Evolutionary conservation across 2,888 invertebrate species (phyloP).

Genomic region (Cosmopolites sordidus): DNA sequence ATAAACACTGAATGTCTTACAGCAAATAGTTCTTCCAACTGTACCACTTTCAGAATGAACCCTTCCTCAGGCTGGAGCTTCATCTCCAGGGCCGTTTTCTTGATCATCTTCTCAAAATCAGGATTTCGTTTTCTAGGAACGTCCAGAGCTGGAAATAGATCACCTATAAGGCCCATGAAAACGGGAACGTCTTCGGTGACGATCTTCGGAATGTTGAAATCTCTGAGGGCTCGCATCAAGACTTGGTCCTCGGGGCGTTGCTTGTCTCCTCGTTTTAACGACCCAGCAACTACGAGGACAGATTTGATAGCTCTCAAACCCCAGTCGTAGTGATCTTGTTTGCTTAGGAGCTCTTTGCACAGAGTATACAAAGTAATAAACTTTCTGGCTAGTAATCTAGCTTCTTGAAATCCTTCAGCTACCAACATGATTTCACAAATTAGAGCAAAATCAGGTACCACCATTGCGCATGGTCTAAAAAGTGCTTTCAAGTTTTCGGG

Average conservation of each 20-base stretch:
- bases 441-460: constrained; percentile 92
- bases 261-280: constrained; percentile 76
- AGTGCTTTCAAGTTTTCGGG: constrained; percentile 76
- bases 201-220: constrained; percentile 93
- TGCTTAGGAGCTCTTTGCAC: constrained; percentile 85
- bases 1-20: constrained; percentile 83
- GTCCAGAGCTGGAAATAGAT: constrained; percentile 87
- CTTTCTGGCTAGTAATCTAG: constrained; percentile 82
- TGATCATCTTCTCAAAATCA: constrained; percentile 78
- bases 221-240: constrained; percentile 86
- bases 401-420: constrained; percentile 87
- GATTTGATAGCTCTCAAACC: constrained; percentile 93
- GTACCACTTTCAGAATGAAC: constrained; percentile 83
- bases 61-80: constrained; percentile 88
- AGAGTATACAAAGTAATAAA: constrained; percentile 90
- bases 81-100: constrained; percentile 73
- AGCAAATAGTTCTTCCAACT: constrained; percentile 86
- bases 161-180: constrained; percentile 92
- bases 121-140: constrained; percentile 82
- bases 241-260: constrained; percentile 86
- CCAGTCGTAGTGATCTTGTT: constrained; percentile 97
- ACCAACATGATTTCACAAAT: constrained; percentile 97
- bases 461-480: constrained; percentile 92
- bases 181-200: constrained; percentile 87
- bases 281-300: constrained; percentile 89